phyloP scores from a whole-genome alignment of 2,113 vertebrate species.

The Eubucco bourcierii region DNA sequence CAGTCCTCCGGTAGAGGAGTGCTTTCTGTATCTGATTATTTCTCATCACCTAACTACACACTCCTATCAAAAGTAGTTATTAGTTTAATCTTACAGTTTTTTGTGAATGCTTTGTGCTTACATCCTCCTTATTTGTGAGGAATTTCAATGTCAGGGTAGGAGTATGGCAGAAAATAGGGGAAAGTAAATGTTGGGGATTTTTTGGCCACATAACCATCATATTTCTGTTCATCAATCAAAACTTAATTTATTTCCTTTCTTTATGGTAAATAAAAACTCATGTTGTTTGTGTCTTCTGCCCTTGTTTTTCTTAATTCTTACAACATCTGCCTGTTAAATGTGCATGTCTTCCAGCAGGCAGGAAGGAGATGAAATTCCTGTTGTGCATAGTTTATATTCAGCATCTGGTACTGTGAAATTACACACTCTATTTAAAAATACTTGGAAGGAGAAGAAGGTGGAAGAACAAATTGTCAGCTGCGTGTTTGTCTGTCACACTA shows the following conservation, averaged over 20 bases:
- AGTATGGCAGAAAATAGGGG: background rate
- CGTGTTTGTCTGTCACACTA: background rate
- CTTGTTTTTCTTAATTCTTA: background rate
- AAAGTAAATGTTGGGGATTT: background rate
- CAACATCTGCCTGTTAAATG: background rate
- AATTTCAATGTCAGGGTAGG: background rate
- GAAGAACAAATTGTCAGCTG: slow-evolving; percentile 10
- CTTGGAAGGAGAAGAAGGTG: background rate
- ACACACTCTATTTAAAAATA: slow-evolving; percentile 3
- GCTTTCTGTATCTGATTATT: slow-evolving; percentile 18
- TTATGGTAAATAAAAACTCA: background rate
- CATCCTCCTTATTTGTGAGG: background rate
- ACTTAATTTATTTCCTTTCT: background rate
- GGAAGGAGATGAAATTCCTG: background rate
- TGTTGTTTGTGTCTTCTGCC: background rate
- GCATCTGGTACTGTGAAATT: background rate
- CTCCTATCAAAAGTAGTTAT: accelerated
- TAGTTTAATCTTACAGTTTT: background rate
- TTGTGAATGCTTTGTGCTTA: background rate
- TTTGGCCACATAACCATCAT: background rate
- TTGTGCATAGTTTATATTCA: background rate
- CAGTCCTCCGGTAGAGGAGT: background rate
- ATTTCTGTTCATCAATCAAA: background rate
- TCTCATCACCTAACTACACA: slow-evolving; percentile 12
- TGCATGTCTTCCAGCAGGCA: background rate